Base-by-base conservation (phyloP, 2,113 vertebrate genomes). In the Zosterops hypoxanthus region DNA sequence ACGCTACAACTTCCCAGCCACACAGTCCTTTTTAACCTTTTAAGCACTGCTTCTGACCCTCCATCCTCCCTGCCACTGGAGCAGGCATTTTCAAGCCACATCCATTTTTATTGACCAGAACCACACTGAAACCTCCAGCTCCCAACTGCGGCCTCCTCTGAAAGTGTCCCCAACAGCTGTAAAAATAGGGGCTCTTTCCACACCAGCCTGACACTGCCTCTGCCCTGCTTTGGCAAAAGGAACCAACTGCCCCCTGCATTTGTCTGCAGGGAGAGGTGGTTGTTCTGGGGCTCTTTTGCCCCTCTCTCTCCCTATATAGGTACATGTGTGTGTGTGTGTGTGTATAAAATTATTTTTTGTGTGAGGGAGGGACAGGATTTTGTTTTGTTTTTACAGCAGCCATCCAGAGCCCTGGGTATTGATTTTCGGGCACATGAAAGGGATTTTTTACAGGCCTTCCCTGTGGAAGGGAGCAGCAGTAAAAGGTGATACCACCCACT, bases 401-500 rank as follows among this genome's bases (percentile, higher is more conserved):
- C 95, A 91, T 96, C 68, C 94, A 98, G 95, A 97, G 96, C 90
- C 93, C 85, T 96, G 94, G 89, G 96, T 97, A 97, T 97, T 97
- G 97, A 97, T 97, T 96, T 97, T 97, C 83, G 91, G 95, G 83
- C 79, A 97, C 96, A 97, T 98, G 97, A 97, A 98, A 97, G 97
- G 90, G 84, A 86, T 97, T 97, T 96, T 96, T 95, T 96, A 96
- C 95, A 97, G 97, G 97, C 97, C 96, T 97, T 97, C 97, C 92
- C 97, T 91, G 94, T 96, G 95, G 94, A 96, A 96, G 96, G 94
- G 96, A 97, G 95, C 97, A 97, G 93, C 92, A 97, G 97, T 98
- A 98, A 98, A 98, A 97, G 95, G 96, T 97, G 81, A 97, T 98
- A 98, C 99, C 98, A 99, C 98, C 98, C 98, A 98, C 98, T 98